Percentiles rank a stretch among this genome's conserved stretches.
These are phyloP conservation scores for Hyperoplus immaculatus DNA, from an alignment of 2,797 vertebrate species.

Conservation along the genomic window DNA sequence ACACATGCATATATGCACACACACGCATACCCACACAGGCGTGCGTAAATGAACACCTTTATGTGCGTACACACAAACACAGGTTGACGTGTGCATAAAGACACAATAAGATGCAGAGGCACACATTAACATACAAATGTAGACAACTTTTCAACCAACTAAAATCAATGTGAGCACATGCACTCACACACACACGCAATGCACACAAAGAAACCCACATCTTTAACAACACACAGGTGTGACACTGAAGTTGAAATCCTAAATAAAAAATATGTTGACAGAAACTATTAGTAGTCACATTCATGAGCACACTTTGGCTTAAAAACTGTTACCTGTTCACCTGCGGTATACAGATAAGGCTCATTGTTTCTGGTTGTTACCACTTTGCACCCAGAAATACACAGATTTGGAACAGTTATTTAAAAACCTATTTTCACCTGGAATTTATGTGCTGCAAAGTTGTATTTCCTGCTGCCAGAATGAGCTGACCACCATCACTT, in stretches of 20 bases:
- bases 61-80: slow-evolving; percentile 19
- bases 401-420: background rate
- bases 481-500: background rate
- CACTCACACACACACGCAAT: background rate
- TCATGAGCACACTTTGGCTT: slow-evolving; percentile 19
- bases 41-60: slow-evolving; percentile 31
- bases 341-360: slow-evolving; percentile 45
- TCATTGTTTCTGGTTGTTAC: slow-evolving; percentile 28
- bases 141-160: slow-evolving; percentile 45
- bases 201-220: slow-evolving; percentile 1
- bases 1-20: slow-evolving; percentile 49
- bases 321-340: slow-evolving; percentile 37
- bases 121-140: slow-evolving; percentile 51
- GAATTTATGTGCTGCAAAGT: background rate
- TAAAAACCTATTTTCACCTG: background rate
- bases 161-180: slow-evolving; percentile 16
- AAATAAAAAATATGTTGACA: slow-evolving; percentile 48
- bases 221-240: slow-evolving; percentile 26
- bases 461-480: slow-evolving; percentile 4
- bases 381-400: background rate
- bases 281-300: slow-evolving; percentile 30
- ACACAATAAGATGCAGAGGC: slow-evolving; percentile 46
- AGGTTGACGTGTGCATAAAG: slow-evolving; percentile 40
- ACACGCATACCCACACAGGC: slow-evolving; percentile 17
- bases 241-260: slow-evolving; percentile 26